Conservation (phyloP, 1,140 invertebrate genomes). For the Drosophila pallidifrons region DNA sequence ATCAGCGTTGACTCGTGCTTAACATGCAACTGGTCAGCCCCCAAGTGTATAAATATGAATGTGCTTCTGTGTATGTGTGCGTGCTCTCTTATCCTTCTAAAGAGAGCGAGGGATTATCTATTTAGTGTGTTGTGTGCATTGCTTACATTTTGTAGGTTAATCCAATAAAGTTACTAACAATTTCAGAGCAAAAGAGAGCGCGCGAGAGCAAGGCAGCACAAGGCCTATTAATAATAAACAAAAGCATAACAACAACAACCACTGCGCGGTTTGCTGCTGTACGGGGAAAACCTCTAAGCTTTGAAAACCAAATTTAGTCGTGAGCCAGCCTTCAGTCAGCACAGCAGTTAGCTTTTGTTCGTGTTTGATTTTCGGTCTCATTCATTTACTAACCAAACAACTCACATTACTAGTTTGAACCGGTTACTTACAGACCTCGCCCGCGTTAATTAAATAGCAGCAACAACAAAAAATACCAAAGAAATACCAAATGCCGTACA, state of each 20-base stretch:
- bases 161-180: slow-evolving; percentile 76
- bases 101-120: slow-evolving; percentile 43
- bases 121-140: slow-evolving; percentile 41
- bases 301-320: slow-evolving; percentile 67
- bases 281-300: slow-evolving; percentile 55
- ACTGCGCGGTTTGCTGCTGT: slow-evolving; percentile 15
- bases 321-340: slow-evolving; percentile 67
- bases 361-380: slow-evolving; percentile 36
- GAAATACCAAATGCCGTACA: slow-evolving; percentile 91
- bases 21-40: slow-evolving; percentile 72
- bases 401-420: slow-evolving; percentile 39
- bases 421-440: slow-evolving; percentile 44
- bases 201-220: slow-evolving; percentile 44
- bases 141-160: slow-evolving; percentile 62
- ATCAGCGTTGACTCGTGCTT: slow-evolving; percentile 46
- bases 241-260: slow-evolving; percentile 50
- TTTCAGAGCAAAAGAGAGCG: slow-evolving; percentile 56
- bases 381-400: too few relatives aligned
- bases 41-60: slow-evolving; percentile 1
- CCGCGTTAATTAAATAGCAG: slow-evolving; percentile 59
- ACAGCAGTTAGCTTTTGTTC: slow-evolving; percentile 51
- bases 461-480: slow-evolving; percentile 15
- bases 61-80: slow-evolving; percentile 10
- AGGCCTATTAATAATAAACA: slow-evolving; percentile 67
- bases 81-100: slow-evolving; percentile 49